Percentiles rank a stretch among this genome's conserved stretches.
phyloP scores from a whole-genome alignment of 2,888 invertebrate species.

The Amblyjoppa proteus region DNA sequence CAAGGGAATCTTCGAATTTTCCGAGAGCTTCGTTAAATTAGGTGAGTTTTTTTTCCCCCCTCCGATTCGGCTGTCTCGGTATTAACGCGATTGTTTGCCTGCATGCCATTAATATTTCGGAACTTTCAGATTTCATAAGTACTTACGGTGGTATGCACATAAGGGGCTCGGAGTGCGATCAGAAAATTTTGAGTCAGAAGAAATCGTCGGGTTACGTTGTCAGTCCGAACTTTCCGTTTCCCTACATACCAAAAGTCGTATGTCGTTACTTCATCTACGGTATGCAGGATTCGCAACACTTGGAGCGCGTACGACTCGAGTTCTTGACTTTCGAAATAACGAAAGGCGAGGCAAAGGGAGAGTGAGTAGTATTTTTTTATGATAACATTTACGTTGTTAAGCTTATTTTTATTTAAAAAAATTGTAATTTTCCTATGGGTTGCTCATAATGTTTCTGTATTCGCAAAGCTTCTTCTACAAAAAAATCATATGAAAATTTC shows the following conservation, averaged over 20 bases:
- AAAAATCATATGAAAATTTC: no score
- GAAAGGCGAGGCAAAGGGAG: constrained; percentile 91
- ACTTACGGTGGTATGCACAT: constrained; percentile 98
- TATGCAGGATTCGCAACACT: constrained; percentile 98
- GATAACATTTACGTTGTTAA: neutral
- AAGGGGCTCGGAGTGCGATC: constrained; percentile 99
- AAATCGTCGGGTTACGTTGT: constrained; percentile 96
- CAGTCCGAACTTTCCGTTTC: constrained; percentile 98
- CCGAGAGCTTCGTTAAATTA: constrained; percentile 98
- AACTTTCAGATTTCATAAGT: constrained; percentile 93
- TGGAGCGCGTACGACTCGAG: constrained; percentile 96
- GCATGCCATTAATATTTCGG: neutral
- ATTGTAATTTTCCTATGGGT: no score
- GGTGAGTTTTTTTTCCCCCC: constrained; percentile 87
- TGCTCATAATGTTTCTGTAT: no score
- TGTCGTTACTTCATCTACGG: constrained; percentile 99
- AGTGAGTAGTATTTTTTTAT: constrained; percentile 87
- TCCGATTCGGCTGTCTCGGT: neutral
- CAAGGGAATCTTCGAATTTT: constrained; percentile 99
- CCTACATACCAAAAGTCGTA: constrained; percentile 97
- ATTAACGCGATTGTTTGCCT: neutral
- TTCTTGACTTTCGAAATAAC: constrained; percentile 97
- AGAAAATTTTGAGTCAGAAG: constrained; percentile 97
- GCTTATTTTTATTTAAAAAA: neutral
- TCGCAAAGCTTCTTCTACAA: no score